phyloP scores from a whole-genome alignment of 2,797 vertebrate genomes.

The Pangasius sanitwongsei region DNA sequence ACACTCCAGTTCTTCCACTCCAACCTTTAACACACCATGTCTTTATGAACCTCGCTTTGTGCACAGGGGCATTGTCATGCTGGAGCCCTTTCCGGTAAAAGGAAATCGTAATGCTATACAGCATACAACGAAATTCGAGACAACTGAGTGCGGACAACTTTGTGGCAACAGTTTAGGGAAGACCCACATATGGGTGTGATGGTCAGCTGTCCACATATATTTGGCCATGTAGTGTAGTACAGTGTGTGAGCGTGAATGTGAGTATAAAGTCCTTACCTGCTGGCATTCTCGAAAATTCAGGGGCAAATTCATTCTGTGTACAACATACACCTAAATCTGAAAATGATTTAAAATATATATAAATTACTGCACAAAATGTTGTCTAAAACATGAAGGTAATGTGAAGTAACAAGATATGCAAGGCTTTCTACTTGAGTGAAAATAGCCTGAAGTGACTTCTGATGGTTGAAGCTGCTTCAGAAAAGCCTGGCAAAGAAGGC shows the following conservation, averaged over 20 bases:
- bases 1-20: background rate
- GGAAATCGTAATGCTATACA: background rate
- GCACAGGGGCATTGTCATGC: background rate
- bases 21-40: background rate
- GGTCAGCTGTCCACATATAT: background rate
- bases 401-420: background rate
- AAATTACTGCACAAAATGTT: background rate
- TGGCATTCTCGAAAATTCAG: constrained; percentile 51
- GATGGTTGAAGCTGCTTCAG: constrained; percentile 22
- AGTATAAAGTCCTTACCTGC: constrained; percentile 48
- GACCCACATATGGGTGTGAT: background rate
- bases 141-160: background rate
- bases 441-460: constrained; percentile 1
- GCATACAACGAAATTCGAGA: background rate
- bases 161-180: background rate
- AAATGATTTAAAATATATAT: background rate
- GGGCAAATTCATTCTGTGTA: constrained; percentile 49
- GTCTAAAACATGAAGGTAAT: background rate
- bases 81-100: background rate
- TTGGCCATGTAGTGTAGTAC: background rate
- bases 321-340: constrained; percentile 18
- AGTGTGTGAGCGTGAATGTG: background rate
- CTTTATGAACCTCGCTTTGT: background rate
- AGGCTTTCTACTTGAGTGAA: background rate
- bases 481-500: background rate